Evolutionary conservation across 2,113 vertebrate genomes (phyloP), one percentile per base, ranked within the genome.

Genomic region (Rhipidura dahli): DNA sequence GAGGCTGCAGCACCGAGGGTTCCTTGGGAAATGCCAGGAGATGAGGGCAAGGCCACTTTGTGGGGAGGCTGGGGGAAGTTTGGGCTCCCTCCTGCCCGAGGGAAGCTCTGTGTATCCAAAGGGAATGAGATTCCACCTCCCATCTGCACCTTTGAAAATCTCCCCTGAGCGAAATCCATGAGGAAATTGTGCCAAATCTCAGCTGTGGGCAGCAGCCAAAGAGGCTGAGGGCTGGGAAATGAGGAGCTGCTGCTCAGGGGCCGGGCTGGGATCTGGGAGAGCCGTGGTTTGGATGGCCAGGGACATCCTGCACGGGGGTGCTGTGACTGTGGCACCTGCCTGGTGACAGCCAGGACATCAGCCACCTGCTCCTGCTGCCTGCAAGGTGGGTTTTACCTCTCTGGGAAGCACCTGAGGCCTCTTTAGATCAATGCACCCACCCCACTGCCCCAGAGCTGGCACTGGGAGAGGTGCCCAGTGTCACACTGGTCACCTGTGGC

Each of bases 211-310:
- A 39, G 69, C 50, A 66, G 90, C 92, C 90, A 91, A 8, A 22
- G 84, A 77, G 24, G 77, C 87, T 69, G 40, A 89, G 84, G 66
- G 54, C 87, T 70, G 87, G 53, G 81, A 65, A 77, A 93, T 60
- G 81, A 87, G 81, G 28, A 77, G 64, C 75, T 75, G 86, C 77
- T 68, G 85, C 2, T 80, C 8, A 40, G 47, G 85, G 63, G 19
- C 33, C 0, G 0, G 22, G 51, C 23, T 0, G 19, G 76, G 65
- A 27, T 47, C 10, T 31, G 35, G 4, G 44, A 24, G n/a, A 56
- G 72, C 78, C 0, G 0, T 0, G 5, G 42, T 35, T 63, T 10
- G 31, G 44, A 4, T 76, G 82, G 72, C 2, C 10, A 2, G 15
- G 44, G 78, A 44, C 30, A 15, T 30, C 9, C 81, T 24, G 51